Evolutionary conservation across 2,888 invertebrate species (phyloP).

Genomic region (Rhingia rostrata): DNA sequence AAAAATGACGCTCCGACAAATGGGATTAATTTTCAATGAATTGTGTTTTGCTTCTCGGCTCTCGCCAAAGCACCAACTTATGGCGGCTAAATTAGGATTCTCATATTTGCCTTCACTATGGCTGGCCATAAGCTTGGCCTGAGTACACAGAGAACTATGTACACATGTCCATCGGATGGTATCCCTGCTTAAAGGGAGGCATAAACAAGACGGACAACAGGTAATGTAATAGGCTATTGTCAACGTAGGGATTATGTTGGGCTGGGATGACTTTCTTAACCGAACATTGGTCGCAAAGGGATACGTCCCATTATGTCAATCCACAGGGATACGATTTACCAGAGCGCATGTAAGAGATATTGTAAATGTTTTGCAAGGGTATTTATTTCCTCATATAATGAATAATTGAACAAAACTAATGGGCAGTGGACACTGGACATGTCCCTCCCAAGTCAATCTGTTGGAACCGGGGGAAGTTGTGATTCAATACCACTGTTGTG

Average conservation of each 20-base stretch:
- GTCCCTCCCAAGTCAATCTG: slow-evolving; percentile 11
- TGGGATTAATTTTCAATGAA: slow-evolving; percentile 44
- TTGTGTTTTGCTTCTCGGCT: not conserved
- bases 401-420: slow-evolving; percentile 57
- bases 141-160: not conserved
- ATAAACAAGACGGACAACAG: slow-evolving; percentile 45
- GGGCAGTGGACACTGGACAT: not conserved
- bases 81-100: not conserved
- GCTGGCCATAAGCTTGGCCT: not conserved
- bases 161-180: not conserved
- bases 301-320: slow-evolving; percentile 25
- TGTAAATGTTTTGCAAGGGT: slow-evolving; percentile 50
- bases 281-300: slow-evolving; percentile 44
- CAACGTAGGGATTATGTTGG: slow-evolving; percentile 50
- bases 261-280: slow-evolving; percentile 29
- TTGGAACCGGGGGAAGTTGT: slow-evolving; percentile 4
- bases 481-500: slow-evolving; percentile 43
- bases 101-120: slow-evolving; percentile 5
- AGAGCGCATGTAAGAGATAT: slow-evolving; percentile 32
- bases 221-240: slow-evolving; percentile 56
- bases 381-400: slow-evolving; percentile 58
- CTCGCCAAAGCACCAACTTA: not conserved
- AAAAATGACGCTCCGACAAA: slow-evolving; percentile 8
- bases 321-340: slow-evolving; percentile 8
- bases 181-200: not conserved